A percentile compares a stretch with the other conserved stretches of the same genome.
phyloP scores from a whole-genome alignment of 2,113 vertebrate genomes.

The Antigone vipio region DNA sequence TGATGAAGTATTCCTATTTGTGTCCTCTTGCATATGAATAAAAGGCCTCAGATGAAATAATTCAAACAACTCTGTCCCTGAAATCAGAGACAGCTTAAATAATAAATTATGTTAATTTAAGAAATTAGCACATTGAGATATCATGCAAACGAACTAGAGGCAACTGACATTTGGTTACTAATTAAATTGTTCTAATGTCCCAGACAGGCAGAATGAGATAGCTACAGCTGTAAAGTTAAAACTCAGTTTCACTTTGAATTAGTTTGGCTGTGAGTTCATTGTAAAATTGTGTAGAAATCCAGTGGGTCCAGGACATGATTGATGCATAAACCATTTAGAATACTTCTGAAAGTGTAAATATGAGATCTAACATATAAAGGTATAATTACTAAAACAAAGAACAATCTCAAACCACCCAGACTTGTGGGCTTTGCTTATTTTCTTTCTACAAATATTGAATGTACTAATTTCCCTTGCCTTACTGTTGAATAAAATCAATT shows the following conservation, averaged over 20 bases:
- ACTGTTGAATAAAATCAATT: slow-evolving; percentile 81
- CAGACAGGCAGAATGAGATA: slow-evolving; percentile 43
- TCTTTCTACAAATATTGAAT: slow-evolving; percentile 84
- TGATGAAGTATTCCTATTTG: slow-evolving; percentile 54
- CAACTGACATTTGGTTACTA: slow-evolving; percentile 43
- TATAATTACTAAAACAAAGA: slow-evolving; percentile 84
- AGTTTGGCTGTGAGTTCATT: slow-evolving; percentile 58
- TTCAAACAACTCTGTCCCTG: slow-evolving; percentile 57
- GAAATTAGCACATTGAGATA: slow-evolving; percentile 66
- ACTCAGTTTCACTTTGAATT: slow-evolving; percentile 63
- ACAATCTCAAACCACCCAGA: slow-evolving; percentile 75
- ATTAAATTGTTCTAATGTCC: slow-evolving; percentile 50
- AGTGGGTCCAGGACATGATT: slow-evolving; percentile 22
- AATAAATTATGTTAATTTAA: slow-evolving; percentile 70
- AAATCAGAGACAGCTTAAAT: slow-evolving; percentile 70
- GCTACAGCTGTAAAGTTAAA: slow-evolving; percentile 49
- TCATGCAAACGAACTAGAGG: slow-evolving; percentile 46
- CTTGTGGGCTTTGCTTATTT: slow-evolving; percentile 77
- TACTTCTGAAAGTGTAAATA: slow-evolving; percentile 75
- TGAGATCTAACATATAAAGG: slow-evolving; percentile 72
- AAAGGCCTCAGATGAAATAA: slow-evolving; percentile 56
- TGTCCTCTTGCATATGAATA: slow-evolving; percentile 45
- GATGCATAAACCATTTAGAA: slow-evolving; percentile 64
- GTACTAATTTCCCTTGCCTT: slow-evolving; percentile 82
- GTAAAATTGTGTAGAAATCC: slow-evolving; percentile 43